Evolutionary conservation across 2,113 vertebrate genomes (phyloP).

Genomic region (Butorides virescens): DNA sequence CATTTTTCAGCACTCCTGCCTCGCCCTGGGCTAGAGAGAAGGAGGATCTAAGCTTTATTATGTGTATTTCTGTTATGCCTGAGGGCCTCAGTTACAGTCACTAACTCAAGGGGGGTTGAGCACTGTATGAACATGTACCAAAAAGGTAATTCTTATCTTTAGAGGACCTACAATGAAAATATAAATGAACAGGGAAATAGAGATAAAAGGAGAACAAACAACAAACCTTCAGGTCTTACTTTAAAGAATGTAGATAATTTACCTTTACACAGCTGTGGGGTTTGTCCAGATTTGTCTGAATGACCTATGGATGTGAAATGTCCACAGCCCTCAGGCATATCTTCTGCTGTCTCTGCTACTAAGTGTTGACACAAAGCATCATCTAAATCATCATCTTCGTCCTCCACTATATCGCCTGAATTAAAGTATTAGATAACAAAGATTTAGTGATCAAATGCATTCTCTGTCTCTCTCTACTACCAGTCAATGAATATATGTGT

Average conservation of each 20-base stretch:
- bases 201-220: not conserved
- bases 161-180: not conserved
- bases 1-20: not conserved
- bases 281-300: slow-evolving; percentile 63
- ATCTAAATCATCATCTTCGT: slow-evolving; percentile 77
- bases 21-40: not conserved
- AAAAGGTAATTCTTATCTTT: not conserved
- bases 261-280: slow-evolving; percentile 67
- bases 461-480: not conserved
- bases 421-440: not conserved
- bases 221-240: not conserved
- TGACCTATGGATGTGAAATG: not conserved
- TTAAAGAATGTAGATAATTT: not conserved
- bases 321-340: not conserved
- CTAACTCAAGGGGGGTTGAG: not conserved
- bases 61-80: not conserved
- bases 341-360: slow-evolving; percentile 53
- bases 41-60: not conserved
- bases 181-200: not conserved
- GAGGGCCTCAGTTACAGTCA: not conserved
- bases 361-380: slow-evolving; percentile 57
- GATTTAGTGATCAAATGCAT: not conserved
- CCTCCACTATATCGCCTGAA: slow-evolving; percentile 78
- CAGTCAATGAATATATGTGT: not conserved
- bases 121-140: not conserved